These are phyloP conservation scores for Dascillus cervinus DNA, from an alignment of 2,888 invertebrate genomes.

Conservation along the genomic window DNA sequence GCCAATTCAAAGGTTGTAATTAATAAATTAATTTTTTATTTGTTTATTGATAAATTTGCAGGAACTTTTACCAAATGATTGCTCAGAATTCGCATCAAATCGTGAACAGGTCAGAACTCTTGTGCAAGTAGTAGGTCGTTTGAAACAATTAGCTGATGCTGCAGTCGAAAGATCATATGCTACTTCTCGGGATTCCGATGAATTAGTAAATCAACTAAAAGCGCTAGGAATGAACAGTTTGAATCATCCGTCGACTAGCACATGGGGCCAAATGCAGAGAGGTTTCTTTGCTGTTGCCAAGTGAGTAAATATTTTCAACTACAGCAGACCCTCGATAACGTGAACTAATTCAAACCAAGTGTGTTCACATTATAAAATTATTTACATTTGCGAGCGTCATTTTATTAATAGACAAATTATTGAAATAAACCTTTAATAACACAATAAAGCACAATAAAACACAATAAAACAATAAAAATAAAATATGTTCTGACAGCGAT, in stretches of 20 bases:
- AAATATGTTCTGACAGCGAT: too few species aligned
- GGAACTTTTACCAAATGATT: conserved; percentile 49
- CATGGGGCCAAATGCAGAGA: conserved; percentile 48
- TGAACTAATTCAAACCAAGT: too few species aligned
- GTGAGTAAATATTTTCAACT: too few species aligned
- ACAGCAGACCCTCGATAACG: too few species aligned
- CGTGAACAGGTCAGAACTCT: conserved; percentile 49
- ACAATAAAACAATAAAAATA: too few species aligned
- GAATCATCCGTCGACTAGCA: conserved; percentile 27
- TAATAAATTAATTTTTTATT: background rate
- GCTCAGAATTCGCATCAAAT: conserved; percentile 49
- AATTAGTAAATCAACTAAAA: conserved; percentile 46
- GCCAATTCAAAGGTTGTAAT: conserved; percentile 51
- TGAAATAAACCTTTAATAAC: too few species aligned
- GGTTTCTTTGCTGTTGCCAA: conserved; percentile 47
- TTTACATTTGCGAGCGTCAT: too few species aligned
- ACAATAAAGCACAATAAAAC: too few species aligned
- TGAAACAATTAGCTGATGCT: conserved; percentile 48
- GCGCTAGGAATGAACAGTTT: conserved; percentile 38
- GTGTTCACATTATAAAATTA: too few species aligned
- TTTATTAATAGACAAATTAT: too few species aligned
- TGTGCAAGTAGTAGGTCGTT: conserved; percentile 46
- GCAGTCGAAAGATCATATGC: conserved; percentile 36
- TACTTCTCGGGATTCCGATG: conserved; percentile 48
- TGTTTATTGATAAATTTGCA: background rate